Evolutionary conservation across 2,888 invertebrate genomes (phyloP).

Genomic region (Drosophila kambysellisi): DNA sequence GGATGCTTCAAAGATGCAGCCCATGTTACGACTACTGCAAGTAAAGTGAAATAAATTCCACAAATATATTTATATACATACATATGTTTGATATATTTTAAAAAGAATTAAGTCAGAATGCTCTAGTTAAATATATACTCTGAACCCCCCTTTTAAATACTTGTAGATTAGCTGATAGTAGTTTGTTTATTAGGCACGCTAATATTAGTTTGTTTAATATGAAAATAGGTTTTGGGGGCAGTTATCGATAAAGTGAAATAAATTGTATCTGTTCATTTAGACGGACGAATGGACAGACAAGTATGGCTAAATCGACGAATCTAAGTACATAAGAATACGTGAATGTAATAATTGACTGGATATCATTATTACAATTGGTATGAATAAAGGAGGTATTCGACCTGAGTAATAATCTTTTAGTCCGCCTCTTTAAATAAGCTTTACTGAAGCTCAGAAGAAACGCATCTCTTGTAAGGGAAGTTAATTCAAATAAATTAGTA

Average conservation of each 20-base stretch:
- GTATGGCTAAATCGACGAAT: neutral
- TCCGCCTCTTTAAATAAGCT: too few species aligned
- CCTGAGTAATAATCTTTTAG: neutral
- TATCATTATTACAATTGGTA: neutral
- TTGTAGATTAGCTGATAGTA: neutral
- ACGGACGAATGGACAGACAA: neutral
- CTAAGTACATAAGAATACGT: neutral
- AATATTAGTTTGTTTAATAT: neutral
- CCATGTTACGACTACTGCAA: constrained; percentile 97
- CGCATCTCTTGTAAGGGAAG: too few species aligned
- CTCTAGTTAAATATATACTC: neutral
- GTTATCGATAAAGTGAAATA: neutral
- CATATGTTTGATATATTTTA: too few species aligned
- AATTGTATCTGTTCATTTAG: neutral
- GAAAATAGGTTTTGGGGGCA: neutral
- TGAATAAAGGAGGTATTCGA: neutral
- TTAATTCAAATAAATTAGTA: too few species aligned
- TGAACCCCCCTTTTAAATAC: neutral
- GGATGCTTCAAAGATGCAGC: constrained; percentile 91
- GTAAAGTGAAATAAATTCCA: constrained; percentile 40
- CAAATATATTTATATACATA: neutral
- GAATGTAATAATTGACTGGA: neutral
- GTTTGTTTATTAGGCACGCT: neutral
- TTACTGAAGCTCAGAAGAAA: too few species aligned
- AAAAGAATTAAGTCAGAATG: neutral